Conservation (phyloP, 2,113 vertebrate genomes). For the Ascaphus truei region DNA sequence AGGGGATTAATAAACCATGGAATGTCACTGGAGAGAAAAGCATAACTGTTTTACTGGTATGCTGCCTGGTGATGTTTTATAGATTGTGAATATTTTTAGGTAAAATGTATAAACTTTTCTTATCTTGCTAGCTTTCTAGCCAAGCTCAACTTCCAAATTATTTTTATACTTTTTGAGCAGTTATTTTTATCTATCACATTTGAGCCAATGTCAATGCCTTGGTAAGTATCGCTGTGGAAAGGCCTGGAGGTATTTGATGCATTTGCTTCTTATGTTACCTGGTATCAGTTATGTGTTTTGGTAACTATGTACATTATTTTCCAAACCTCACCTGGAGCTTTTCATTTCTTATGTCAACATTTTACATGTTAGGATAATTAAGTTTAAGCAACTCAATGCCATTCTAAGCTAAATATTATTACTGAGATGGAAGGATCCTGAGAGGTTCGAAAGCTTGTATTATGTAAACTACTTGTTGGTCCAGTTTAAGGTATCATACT, state of each 20-base stretch:
- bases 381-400: too few species aligned
- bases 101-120: constrained; percentile 26
- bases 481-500: too few species aligned
- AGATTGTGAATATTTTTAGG: constrained; percentile 33
- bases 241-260: not conserved
- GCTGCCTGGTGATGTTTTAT: constrained; percentile 17
- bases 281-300: constrained; percentile 1
- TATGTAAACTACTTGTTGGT: too few species aligned
- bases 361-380: too few species aligned
- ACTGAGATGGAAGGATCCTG: too few species aligned
- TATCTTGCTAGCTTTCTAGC: constrained; percentile 18
- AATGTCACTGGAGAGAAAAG: constrained; percentile 13
- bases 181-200: constrained; percentile 16
- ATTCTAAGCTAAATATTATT: too few species aligned
- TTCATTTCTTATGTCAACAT: not conserved
- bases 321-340: not conserved
- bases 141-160: constrained; percentile 29
- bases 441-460: too few species aligned
- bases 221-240: constrained; percentile 21
- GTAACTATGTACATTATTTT: not conserved
- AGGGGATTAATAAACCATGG: constrained; percentile 30
- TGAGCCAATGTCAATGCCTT: constrained; percentile 33
- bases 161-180: constrained; percentile 10
- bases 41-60: not conserved
- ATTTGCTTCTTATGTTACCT: constrained; percentile 23